Evolutionary conservation across 2,888 invertebrate genomes (phyloP), one percentile per base, ranked within the genome.

Genomic region (Noctua comes): DNA sequence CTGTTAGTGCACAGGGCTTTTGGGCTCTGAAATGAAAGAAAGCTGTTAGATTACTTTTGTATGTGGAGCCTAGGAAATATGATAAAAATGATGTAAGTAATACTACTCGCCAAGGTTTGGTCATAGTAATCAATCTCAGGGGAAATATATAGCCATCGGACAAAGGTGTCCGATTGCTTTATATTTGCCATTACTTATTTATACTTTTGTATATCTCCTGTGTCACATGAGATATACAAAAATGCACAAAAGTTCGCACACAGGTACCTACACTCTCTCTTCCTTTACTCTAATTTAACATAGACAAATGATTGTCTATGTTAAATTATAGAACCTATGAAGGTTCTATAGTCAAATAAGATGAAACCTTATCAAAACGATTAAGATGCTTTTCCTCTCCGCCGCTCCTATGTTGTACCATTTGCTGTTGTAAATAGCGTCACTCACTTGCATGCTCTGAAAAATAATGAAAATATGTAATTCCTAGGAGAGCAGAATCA

Each of bases 371-470:
- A 77, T 77, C 40, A 86, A 59, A 31, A 87, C 46, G 24, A 82
- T 79, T n/a, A 79, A 66, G 7, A 87, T 71, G 8, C 16, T 40
- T 71, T 77, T 84, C 13, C 79, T 77, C 11, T 86, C 82, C 13
- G 62, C 43, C n/a, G 65, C 70, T 31, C 31, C 65, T 43, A 74
- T 68, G 13, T 76, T 69, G 21, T 87, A 84, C 87, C 85, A 87
- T 10, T 24, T 24, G 40, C 77, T 82, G 27, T 82, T 77, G 48
- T 84, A 86, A 54, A 87, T 69, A 11, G 84, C 87, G 13, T 82
- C 68, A 18, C 87, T 24, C 10, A 87, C 51, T 51, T 76, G 24
- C 31, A 51, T 72, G 59, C 86, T 86, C 86, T 86, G 73, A 69
- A 84, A 84, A 76, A 51, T 18, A 46, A 16, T 1, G 16, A 21